phyloP scores from a whole-genome alignment of 2,113 vertebrate species.

The Rhinopithecus roxellana region DNA sequence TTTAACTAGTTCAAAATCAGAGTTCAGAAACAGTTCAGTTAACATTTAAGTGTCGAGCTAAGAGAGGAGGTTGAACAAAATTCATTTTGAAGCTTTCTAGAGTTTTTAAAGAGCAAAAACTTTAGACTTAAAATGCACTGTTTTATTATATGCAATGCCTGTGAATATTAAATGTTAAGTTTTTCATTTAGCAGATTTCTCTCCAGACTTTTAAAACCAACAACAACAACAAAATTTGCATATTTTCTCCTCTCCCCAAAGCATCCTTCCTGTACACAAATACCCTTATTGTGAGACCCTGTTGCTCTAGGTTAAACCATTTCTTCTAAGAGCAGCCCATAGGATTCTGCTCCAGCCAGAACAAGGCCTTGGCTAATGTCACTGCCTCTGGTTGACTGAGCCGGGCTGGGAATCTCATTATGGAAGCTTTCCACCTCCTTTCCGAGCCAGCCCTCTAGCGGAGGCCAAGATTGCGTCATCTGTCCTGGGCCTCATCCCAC shows the following conservation, averaged over 20 bases:
- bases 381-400: not conserved
- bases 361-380: not conserved
- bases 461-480: not conserved
- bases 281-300: not conserved
- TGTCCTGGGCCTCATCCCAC: not conserved
- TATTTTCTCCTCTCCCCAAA: not conserved
- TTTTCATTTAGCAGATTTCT: slow-evolving; percentile 47
- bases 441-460: not conserved
- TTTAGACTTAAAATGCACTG: not conserved
- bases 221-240: not conserved
- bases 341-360: not conserved
- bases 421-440: not conserved
- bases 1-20: slow-evolving; percentile 41
- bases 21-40: slow-evolving; percentile 56
- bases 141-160: not conserved
- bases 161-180: not conserved
- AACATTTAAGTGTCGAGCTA: slow-evolving; percentile 27
- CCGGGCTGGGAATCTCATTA: not conserved
- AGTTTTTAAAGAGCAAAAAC: slow-evolving; percentile 47
- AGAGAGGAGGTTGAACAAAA: slow-evolving; percentile 24
- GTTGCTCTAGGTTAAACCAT: not conserved
- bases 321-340: not conserved
- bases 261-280: not conserved
- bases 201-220: slow-evolving; percentile 46
- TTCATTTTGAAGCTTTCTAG: slow-evolving; percentile 47